Base-by-base conservation (phyloP, 1,140 invertebrate genomes). In the Mesaphorura yosii region DNA sequence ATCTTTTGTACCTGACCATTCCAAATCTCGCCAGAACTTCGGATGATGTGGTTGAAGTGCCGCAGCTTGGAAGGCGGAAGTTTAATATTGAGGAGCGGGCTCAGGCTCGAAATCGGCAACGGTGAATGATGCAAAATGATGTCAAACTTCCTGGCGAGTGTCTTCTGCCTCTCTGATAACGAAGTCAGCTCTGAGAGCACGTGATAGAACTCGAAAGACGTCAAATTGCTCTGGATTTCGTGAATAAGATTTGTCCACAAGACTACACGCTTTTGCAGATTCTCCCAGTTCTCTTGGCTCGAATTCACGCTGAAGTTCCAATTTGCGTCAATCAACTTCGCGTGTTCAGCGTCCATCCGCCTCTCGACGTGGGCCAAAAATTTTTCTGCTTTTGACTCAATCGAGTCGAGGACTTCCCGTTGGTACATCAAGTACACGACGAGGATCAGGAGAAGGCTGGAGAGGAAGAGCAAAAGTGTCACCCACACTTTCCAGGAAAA, bases 161-260 rank as follows among this genome's bases (percentile, higher is more conserved):
- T n/a, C n/a, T n/a, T n/a, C n/a, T n/a, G n/a, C n/a, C n/a, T n/a
- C n/a, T n/a, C n/a, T n/a, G n/a, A n/a, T n/a, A n/a, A n/a, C n/a
- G n/a, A n/a, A n/a, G n/a, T n/a, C n/a, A n/a, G n/a, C n/a, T n/a
- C n/a, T n/a, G n/a, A n/a, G n/a, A n/a, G n/a, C 25, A 48, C 19
- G 25, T 6, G 4, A 7, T 20, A 6, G 5, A 5, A 37, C 28
- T 27, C 25, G 17, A 5, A 7, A 12, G 40, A 7, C 6, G 6
- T 48, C 29, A 48, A 19, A 20, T 48, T 48, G 4, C 31, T 3
- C 23, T 34, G 31, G n/a, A 48, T 7, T 48, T 48, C 27, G 12
- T 10, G 14, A 6, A 48, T 4, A 22, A 48, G 12, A 15, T 37
- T 37, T 37, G 6, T 6, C 12, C 19, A n/a, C 44, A 27, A 7